Evolutionary conservation across 2,797 vertebrate species (phyloP).

Genomic region (Oreochromis grahami): DNA sequence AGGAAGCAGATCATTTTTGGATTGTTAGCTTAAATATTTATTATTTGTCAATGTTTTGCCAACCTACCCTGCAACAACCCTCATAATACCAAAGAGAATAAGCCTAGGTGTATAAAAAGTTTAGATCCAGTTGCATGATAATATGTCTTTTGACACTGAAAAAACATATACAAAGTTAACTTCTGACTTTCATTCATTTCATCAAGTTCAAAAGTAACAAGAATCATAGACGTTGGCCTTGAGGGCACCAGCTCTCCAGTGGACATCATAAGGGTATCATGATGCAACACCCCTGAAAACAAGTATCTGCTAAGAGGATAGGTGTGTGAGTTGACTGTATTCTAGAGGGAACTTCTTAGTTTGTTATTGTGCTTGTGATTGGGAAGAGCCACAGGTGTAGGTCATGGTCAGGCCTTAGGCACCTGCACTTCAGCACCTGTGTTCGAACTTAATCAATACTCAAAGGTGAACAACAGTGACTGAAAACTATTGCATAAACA

Average conservation of each 20-base stretch:
- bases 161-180: background rate
- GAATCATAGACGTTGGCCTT: background rate
- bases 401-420: constrained; percentile 14
- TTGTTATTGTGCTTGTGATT: constrained; percentile 2
- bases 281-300: constrained; percentile 39
- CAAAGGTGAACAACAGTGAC: background rate
- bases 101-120: background rate
- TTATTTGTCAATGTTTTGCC: background rate
- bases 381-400: background rate
- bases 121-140: background rate
- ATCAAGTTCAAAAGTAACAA: background rate
- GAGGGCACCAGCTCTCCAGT: background rate
- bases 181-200: background rate
- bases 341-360: constrained; percentile 22
- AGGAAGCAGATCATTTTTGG: background rate
- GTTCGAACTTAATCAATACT: constrained; percentile 27
- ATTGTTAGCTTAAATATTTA: background rate
- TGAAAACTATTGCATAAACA: constrained; percentile 13
- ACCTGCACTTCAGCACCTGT: background rate
- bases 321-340: background rate
- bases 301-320: background rate
- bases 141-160: background rate
- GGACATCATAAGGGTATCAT: background rate
- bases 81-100: background rate
- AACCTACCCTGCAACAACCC: background rate